Base-by-base conservation (phyloP, 2,797 vertebrate genomes). In the Ctenochaetus hawaiiensis region DNA sequence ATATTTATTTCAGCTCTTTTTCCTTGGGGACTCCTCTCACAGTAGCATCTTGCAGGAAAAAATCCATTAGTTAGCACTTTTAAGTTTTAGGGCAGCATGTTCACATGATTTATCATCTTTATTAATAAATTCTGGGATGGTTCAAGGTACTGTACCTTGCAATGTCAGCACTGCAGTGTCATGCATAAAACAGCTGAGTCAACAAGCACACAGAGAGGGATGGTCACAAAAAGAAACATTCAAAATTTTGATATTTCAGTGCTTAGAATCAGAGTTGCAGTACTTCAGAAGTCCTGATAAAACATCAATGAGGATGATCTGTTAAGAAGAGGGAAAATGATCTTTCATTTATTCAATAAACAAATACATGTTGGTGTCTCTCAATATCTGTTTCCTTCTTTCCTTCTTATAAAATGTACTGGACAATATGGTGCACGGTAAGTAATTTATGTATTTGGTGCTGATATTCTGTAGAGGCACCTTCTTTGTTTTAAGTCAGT, bases 41-140 rank as follows among this genome's bases (percentile, higher is more conserved):
- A 62, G 66, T 62, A 60, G 53, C 67, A 69, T 23, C 63, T 77
- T 67, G 52, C 58, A 65, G 64, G 17, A 52, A 68, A 87, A 80
- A 89, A 85, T 8, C 1, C 80, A 77, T 84, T 77, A 73, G 63
- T 73, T 79, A 57, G 77, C 83, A 75, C 60, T 82, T 48, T 60
- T 62, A 20, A 75, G 72, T 87, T 88, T 86, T 72, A 83, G 86
- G 79, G 53, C 86, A 88, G 78, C 72, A 68, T 84, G 79, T 88
- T 81, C 67, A 56, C 75, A 43, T 70, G 45, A 91, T 89, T 78
- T 68, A 89, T 91, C 66, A 43, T 80, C 23, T 80, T 75, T 83
- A 90, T 90, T 75, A 89, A 75, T 88, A 88, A 77, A 59, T 65
- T 83, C 69, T 49, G 60, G 75, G 64, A 62, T 56, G 78, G 53